Evolutionary conservation across 2,888 invertebrate genomes (phyloP).

Genomic region (Nebria brevicollis): DNA sequence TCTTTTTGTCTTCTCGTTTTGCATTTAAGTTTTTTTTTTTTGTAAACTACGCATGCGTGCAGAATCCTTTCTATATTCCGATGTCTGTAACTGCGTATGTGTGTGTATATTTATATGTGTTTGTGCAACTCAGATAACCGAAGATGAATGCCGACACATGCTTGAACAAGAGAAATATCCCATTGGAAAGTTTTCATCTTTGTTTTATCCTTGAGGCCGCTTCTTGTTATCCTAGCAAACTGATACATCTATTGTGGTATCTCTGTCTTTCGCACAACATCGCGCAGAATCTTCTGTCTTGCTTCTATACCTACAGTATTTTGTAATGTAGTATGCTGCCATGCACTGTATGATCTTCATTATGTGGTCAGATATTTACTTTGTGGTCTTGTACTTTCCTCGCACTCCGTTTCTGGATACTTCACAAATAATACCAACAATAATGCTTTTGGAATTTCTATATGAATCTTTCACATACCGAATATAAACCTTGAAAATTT

Average conservation of each 20-base stretch:
- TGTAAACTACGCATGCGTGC: conserved; percentile 50
- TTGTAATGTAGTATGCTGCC: conserved; percentile 39
- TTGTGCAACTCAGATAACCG: conserved; percentile 60
- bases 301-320: conserved; percentile 13
- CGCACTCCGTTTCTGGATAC: neutral
- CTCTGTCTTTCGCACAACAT: conserved; percentile 12
- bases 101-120: conserved; percentile 22
- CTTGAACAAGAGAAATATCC: conserved; percentile 61
- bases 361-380: conserved; percentile 37
- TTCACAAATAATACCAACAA: neutral
- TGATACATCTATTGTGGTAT: conserved; percentile 39
- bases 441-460: neutral
- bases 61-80: conserved; percentile 45
- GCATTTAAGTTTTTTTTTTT: conserved; percentile 54
- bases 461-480: neutral
- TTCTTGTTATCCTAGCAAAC: conserved; percentile 41
- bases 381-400: neutral
- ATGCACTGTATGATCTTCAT: conserved; percentile 41
- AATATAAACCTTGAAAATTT: neutral
- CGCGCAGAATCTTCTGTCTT: neutral
- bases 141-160: conserved; percentile 61
- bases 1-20: conserved; percentile 60
- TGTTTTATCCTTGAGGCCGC: conserved; percentile 50
- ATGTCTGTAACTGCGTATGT: conserved; percentile 52
- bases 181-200: conserved; percentile 57